Conservation (phyloP, 2,113 vertebrate species). For the Mixornis gularis region DNA sequence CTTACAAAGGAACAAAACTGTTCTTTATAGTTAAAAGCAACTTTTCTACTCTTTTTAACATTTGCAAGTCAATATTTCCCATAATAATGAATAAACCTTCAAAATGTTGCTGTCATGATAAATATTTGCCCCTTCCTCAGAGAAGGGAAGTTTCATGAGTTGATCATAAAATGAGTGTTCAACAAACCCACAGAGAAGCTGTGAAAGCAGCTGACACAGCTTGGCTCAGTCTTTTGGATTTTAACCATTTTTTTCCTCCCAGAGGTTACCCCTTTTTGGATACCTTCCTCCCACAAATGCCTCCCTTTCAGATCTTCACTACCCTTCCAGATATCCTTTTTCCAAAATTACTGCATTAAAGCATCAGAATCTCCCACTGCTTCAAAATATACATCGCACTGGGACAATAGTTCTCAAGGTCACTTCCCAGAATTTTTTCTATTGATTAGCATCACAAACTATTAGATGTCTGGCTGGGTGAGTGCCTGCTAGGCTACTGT, state of each 20-base stretch:
- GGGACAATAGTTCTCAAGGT: neutral
- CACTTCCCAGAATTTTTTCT: neutral
- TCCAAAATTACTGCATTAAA: neutral
- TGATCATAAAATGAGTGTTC: neutral
- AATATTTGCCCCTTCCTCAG: neutral
- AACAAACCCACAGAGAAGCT: neutral
- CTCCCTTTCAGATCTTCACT: neutral
- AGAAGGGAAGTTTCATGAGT: neutral
- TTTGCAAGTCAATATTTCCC: neutral
- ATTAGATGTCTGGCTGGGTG: neutral
- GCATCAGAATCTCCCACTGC: neutral
- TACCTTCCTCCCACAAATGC: neutral
- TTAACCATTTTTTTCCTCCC: neutral
- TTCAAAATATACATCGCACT: neutral
- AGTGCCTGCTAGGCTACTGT: neutral
- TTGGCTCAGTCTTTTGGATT: neutral
- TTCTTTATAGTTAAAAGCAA: neutral
- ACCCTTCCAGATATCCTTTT: neutral
- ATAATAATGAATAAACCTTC: neutral
- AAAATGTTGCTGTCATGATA: neutral
- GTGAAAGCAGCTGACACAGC: neutral
- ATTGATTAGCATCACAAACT: neutral
- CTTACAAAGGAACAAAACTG: neutral
- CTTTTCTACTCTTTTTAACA: neutral
- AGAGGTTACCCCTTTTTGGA: neutral